Base-by-base conservation (phyloP, 1,140 invertebrate species). In the Harpegnathos saltator region DNA sequence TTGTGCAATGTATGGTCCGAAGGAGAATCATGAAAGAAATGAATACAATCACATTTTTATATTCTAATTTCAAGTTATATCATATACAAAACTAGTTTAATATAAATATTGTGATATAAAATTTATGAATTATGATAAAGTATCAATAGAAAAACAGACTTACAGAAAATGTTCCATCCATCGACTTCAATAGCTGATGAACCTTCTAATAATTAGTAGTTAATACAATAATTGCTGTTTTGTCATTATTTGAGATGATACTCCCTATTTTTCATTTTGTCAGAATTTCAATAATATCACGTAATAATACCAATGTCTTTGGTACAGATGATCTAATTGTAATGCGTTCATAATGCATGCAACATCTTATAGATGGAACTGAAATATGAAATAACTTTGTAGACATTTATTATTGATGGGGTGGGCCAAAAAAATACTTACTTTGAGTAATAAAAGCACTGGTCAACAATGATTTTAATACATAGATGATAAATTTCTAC, bases 121-220 rank as follows among this genome's bases (percentile, higher is more conserved):
- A 26, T 26, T 61, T 24, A 3, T 62, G 2, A 29, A 38, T 62
- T 3, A 61, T 24, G 26, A 59, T 1, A n/a, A n/a, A n/a, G n/a
- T n/a, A n/a, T n/a, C n/a, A n/a, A n/a, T n/a, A n/a, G 19, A n/a
- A n/a, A n/a, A n/a, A n/a, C n/a, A 26, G 56, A 61, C 56, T 73
- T 73, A 73, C 56, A 59, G 68, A 72, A 72, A 72, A 72, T 22
- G 52, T 72, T 22, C 68, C 52, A 72, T 72, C 68, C 71, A 48
- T 59, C 44, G 4, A 73, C 24, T 73, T 73, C 71, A 24, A 33
- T 48, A 48, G 33, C 11, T 0, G 56, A 73, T 4, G 33, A 59
- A 7, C 19, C 33, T 26, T 73, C 9, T 26, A 73, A 3, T 61
- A 26, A 61, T 59, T 24, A 19, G 24, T 61, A 0, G 33, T 73